Evolutionary conservation across 2,888 invertebrate genomes (phyloP).

Genomic region (Dryococelus australis): DNA sequence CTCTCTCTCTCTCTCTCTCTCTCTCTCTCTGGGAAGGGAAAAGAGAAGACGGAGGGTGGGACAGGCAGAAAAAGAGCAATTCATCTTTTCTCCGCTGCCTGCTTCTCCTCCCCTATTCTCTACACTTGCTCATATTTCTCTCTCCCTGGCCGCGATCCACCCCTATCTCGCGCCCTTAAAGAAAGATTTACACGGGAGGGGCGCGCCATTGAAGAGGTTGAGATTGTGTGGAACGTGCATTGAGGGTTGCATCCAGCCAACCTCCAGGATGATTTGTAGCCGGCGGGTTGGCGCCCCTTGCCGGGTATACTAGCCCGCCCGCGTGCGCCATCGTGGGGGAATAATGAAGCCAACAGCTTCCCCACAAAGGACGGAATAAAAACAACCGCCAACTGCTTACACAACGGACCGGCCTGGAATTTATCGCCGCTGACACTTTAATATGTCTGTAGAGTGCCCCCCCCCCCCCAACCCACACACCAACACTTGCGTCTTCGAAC

Average conservation of each 20-base stretch:
- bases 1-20: too few species aligned
- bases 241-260: conserved; percentile 31
- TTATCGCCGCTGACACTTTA: conserved; percentile 16
- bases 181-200: conserved; percentile 44
- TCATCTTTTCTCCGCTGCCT: conserved; percentile 37
- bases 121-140: conserved; percentile 34
- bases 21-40: background rate
- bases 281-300: background rate
- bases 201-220: conserved; percentile 34
- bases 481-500: background rate
- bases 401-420: background rate
- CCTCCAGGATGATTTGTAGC: conserved; percentile 24
- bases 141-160: conserved; percentile 19
- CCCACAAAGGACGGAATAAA: conserved; percentile 2
- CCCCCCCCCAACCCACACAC: background rate
- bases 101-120: conserved; percentile 24
- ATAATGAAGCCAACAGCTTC: conserved; percentile 25
- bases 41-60: background rate
- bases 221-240: conserved; percentile 30
- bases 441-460: background rate
- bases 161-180: conserved; percentile 35
- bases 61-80: conserved; percentile 34
- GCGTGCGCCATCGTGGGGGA: background rate
- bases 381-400: background rate
- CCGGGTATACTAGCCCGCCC: background rate